Evolutionary conservation across 37 sponge, comb jelly and placozoan species (phyloP).

Genomic region (Geodia barretti): DNA sequence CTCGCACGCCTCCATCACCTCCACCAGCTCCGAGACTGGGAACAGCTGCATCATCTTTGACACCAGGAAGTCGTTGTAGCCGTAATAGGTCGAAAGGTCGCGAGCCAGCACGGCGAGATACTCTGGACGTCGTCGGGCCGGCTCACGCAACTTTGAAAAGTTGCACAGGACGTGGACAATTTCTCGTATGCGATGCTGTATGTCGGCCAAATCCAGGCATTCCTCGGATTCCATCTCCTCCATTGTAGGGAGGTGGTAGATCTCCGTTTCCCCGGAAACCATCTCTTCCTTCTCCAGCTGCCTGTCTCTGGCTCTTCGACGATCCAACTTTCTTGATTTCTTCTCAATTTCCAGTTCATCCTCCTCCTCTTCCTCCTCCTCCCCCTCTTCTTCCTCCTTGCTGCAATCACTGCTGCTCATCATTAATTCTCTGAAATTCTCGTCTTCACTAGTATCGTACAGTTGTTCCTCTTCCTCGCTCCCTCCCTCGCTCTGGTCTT

Average conservation of each 20-base stretch:
- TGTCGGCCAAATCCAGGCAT: slow-evolving; percentile 36
- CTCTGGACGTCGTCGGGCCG: slow-evolving; percentile 69
- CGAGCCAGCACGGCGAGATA: slow-evolving; percentile 64
- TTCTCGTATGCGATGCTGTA: slow-evolving; percentile 70
- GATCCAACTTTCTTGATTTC: slow-evolving; percentile 58
- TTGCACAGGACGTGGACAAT: slow-evolving; percentile 80
- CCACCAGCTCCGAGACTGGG: slow-evolving; percentile 74
- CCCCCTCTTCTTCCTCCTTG: background rate
- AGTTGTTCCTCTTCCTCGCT: slow-evolving; percentile 8
- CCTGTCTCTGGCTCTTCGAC: background rate
- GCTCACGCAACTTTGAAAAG: slow-evolving; percentile 81
- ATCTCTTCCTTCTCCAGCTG: slow-evolving; percentile 45
- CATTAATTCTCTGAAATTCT: no score
- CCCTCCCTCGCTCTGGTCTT: slow-evolving; percentile 7
- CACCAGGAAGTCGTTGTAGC: slow-evolving; percentile 90
- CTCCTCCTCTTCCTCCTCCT: slow-evolving; percentile 4
- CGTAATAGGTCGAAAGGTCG: slow-evolving; percentile 90
- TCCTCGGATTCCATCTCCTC: slow-evolving; percentile 68
- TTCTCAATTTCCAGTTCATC: slow-evolving; percentile 35
- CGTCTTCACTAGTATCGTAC: background rate
- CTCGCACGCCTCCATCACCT: slow-evolving; percentile 95
- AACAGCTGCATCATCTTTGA: slow-evolving; percentile 80
- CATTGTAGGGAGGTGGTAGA: slow-evolving; percentile 76
- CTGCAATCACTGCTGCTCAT: background rate
- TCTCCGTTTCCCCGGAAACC: slow-evolving; percentile 11